Percentiles rank a stretch among this genome's conserved stretches.
Evolutionary conservation across 53 echinoderm and acorn worm genomes (phyloP).

Genomic region (Apostichopus leukothele): DNA sequence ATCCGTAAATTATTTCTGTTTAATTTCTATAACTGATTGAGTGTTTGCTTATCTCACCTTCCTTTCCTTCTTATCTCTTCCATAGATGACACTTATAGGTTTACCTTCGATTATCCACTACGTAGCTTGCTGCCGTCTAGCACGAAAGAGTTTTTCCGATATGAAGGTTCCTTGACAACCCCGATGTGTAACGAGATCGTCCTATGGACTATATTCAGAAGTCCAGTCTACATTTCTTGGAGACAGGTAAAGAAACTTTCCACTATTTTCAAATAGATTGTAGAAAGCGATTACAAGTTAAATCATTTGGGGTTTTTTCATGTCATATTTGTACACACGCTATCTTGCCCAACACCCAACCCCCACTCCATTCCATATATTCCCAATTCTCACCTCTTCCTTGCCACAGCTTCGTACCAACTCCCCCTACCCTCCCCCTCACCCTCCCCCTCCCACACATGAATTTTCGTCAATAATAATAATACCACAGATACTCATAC

Average conservation of each 20-base stretch:
- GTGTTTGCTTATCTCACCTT: no score
- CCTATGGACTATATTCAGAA: slow-evolving; percentile 23
- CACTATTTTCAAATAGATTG: not conserved
- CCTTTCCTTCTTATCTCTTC: not conserved
- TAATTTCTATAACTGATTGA: no score
- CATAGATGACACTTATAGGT: slow-evolving; percentile 16
- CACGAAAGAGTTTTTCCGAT: slow-evolving; percentile 27
- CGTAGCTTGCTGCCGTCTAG: slow-evolving; percentile 19
- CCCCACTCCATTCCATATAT: no score
- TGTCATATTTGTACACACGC: no score
- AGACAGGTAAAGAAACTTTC: slow-evolving; percentile 4
- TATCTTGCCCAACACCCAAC: no score
- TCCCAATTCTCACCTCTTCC: no score
- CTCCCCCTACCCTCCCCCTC: no score
- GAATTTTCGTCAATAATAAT: no score
- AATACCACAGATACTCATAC: no score
- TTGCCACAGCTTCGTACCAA: no score
- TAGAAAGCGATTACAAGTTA: not conserved
- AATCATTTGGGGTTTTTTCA: not conserved
- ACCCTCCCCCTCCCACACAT: no score
- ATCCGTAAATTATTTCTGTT: no score
- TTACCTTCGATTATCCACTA: not conserved
- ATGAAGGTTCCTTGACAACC: slow-evolving; percentile 36
- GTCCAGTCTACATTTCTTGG: slow-evolving; percentile 22
- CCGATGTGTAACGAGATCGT: slow-evolving; percentile 43